Evolutionary conservation across 2,797 vertebrate genomes (phyloP), one percentile per base, ranked within the genome.

Genomic region (Kryptopterus vitreolus): DNA sequence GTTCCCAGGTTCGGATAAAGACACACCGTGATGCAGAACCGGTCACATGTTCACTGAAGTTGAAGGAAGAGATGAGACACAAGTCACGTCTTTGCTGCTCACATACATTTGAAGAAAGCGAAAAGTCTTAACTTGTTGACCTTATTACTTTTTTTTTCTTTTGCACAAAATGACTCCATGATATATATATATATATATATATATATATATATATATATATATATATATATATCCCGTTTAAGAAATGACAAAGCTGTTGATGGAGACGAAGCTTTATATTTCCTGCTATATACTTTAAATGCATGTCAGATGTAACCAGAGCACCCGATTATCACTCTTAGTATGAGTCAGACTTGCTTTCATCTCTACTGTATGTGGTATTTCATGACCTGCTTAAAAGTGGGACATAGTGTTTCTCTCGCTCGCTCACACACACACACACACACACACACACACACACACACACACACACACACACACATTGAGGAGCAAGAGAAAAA

Each of bases 371-470:
- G 77, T 31, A 79, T 79, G 53, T 73, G 81, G 62, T 78, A 75
- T 73, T 63, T 78, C 76, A 74, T 79, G 76, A 79, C 76, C 70
- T 79, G 53, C 53, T 79, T 79, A 75, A 79, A 82, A 82, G 31
- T 82, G 55, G 81, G 70, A 69, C 81, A 69, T 15, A 59, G 29
- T 16, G n/a, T 61, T 73, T 55, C 68, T 26, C 76, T 79, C 46
- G 38, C n/a, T n/a, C n/a, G n/a, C n/a, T n/a, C n/a, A 77, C 61
- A 66, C 84, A 80, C 11, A 80, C 65, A 73, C 84, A 79, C 12
- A 80, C 61, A 70, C 82, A 79, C 12, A 80, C 52, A 73, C 82
- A 79, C 12, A 80, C 61, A 73, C 82, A 80, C 16, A 80, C 58
- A 74, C 83, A 76, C 13, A 79, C 66, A 74, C 82, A 80, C 35